These are phyloP conservation scores for Tetragnatha montana DNA, from an alignment of 2,888 invertebrate genomes.

Conservation along the genomic window DNA sequence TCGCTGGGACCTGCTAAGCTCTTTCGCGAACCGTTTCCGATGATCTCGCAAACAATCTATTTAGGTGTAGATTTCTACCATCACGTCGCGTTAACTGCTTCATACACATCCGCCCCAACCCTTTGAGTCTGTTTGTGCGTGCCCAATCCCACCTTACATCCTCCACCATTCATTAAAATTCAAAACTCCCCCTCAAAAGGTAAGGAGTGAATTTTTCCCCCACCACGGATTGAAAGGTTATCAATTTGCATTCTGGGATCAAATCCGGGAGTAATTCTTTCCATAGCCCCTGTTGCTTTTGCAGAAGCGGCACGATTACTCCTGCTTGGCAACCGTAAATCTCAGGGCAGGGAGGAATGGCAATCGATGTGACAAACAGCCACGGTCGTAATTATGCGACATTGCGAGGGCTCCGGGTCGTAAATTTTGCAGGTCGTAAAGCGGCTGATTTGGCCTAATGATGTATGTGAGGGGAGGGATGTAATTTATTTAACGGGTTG, in stretches of 20 bases:
- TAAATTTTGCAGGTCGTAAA: conserved; percentile 52
- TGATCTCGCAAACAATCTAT: no score
- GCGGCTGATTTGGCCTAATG: conserved; percentile 57
- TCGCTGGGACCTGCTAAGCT: no score
- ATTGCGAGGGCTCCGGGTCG: conserved; percentile 40
- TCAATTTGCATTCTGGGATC: conserved; percentile 15
- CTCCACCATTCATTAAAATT: conserved; percentile 14
- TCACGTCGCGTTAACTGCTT: no score
- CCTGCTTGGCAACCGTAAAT: conserved; percentile 28
- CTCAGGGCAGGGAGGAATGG: conserved; percentile 27
- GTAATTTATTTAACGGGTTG: conserved; percentile 60
- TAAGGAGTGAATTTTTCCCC: background rate
- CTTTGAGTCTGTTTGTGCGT: background rate
- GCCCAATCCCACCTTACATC: background rate
- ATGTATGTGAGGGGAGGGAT: conserved; percentile 45
- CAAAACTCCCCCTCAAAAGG: background rate
- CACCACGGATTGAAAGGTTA: conserved; percentile 21
- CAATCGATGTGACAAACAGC: conserved; percentile 63
- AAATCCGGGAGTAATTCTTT: conserved; percentile 11
- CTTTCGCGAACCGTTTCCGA: no score
- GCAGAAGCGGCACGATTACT: background rate
- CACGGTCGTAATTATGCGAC: conserved; percentile 54
- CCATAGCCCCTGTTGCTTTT: conserved; percentile 11
- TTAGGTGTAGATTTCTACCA: no score
- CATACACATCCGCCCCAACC: background rate